Base-by-base conservation (phyloP, 2,113 vertebrate genomes). In the Sprattus sprattus region DNA sequence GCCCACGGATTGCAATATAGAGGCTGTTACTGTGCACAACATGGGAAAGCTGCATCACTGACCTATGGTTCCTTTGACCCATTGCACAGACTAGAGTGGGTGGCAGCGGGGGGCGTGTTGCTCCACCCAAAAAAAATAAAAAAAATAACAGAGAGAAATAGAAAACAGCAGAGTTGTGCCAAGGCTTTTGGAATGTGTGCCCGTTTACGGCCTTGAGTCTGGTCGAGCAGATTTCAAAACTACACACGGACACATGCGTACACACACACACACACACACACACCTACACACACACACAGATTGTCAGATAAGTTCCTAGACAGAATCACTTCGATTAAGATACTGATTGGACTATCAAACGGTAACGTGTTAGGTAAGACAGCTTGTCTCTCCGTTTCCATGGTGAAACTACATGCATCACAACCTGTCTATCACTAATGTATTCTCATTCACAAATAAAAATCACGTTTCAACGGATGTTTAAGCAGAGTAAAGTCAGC, bases 61-160 rank as follows among this genome's bases (percentile, higher is more conserved):
- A 91, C 89, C 84, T 82, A 44, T 83, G 84, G 89, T 88, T 89
- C 80, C 18, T 87, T 89, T 88, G 86, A 88, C 57, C 85, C 86
- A 81, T 67, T 32, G 25, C 64, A 46, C 81, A 89, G 87, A 83
- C 89, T 90, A 89, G 80, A 83, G 50, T n/a, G n/a, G 47, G 81
- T 86, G 83, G 86, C 78, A n/a, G n/a, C n/a, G n/a, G 44, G 82
- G 71, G 64, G 83, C 80, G 82, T 87, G 82, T 60, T 67, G 83
- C 54, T 44, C 28, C 9, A 49, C 83, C 39, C 46, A 13, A 82
- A 45, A 54, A 80, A n/a, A n/a, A n/a, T n/a, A n/a, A n/a, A n/a
- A n/a, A n/a, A n/a, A n/a, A 75, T 67, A 47, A 25, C 1, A 8
- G 11, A 71, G 32, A 32, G 64, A 71, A 18, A 45, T 22, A 18